Conservation (phyloP, 2,888 invertebrate species). For the Sarcophaga carnaria region DNA sequence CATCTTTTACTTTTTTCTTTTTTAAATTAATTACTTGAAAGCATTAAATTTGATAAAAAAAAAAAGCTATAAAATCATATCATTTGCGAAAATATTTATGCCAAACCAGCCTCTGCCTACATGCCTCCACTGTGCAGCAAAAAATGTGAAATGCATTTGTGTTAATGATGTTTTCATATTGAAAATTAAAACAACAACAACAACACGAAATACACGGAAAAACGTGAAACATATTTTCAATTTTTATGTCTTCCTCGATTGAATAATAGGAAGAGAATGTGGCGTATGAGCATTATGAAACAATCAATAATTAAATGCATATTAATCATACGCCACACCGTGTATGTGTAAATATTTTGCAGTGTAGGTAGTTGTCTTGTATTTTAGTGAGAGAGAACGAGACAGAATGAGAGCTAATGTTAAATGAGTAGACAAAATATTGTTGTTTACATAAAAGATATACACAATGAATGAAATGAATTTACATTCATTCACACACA, state of each 20-base stretch:
- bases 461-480: not conserved
- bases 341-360: not conserved
- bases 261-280: too few relatives aligned
- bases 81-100: slow-evolving; percentile 15
- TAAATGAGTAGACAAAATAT: too few relatives aligned
- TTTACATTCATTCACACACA: not conserved
- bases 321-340: slow-evolving; percentile 31
- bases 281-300: slow-evolving; percentile 25
- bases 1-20: too few relatives aligned
- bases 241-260: too few relatives aligned
- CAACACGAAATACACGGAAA: too few relatives aligned
- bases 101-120: not conserved
- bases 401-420: too few relatives aligned
- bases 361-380: not conserved
- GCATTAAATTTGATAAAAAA: not conserved
- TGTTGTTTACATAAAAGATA: not conserved
- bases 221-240: not conserved
- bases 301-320: slow-evolving; percentile 15
- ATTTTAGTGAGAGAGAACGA: not conserved
- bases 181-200: not conserved
- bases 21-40: too few relatives aligned
- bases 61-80: slow-evolving; percentile 20
- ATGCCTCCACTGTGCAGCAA: not conserved
- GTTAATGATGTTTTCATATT: not conserved
- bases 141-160: not conserved